phyloP scores from a whole-genome alignment of 2,113 vertebrate species.

The Oryzias curvinotus region DNA sequence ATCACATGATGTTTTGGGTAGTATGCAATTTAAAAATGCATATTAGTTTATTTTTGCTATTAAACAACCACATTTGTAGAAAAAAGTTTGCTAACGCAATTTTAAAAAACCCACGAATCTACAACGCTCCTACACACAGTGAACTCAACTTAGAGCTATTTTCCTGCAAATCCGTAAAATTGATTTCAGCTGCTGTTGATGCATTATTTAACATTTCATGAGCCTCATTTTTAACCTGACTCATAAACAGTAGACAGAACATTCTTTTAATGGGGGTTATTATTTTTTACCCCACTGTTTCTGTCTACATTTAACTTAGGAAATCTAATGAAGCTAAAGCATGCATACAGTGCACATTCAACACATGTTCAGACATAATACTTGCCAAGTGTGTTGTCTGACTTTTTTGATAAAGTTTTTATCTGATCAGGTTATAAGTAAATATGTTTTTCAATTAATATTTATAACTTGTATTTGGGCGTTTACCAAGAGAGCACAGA shows the following conservation, averaged over 20 bases:
- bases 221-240: constrained; percentile 13
- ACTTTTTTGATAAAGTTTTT: background rate
- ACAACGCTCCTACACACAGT: constrained; percentile 2
- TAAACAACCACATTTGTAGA: no score
- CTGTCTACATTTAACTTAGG: constrained; percentile 1
- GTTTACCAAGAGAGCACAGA: no score
- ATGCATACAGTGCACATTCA: constrained; percentile 1
- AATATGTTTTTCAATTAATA: no score
- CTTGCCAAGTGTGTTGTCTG: background rate
- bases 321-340: constrained; percentile 10
- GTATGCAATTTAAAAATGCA: background rate
- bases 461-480: no score
- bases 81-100: no score
- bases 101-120: background rate
- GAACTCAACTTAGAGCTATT: background rate
- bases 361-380: background rate
- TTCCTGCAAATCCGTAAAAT: no score
- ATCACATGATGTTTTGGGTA: constrained; percentile 29
- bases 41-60: no score
- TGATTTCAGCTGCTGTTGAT: constrained; percentile 6
- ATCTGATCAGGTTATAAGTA: no score
- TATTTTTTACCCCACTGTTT: background rate
- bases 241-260: constrained; percentile 18
- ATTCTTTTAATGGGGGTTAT: constrained; percentile 4
- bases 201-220: constrained; percentile 33